Percentiles rank a stretch among this genome's conserved stretches.
These are phyloP conservation scores for Drosophila borealis DNA, from an alignment of 2,888 invertebrate species.

Conservation along the genomic window DNA sequence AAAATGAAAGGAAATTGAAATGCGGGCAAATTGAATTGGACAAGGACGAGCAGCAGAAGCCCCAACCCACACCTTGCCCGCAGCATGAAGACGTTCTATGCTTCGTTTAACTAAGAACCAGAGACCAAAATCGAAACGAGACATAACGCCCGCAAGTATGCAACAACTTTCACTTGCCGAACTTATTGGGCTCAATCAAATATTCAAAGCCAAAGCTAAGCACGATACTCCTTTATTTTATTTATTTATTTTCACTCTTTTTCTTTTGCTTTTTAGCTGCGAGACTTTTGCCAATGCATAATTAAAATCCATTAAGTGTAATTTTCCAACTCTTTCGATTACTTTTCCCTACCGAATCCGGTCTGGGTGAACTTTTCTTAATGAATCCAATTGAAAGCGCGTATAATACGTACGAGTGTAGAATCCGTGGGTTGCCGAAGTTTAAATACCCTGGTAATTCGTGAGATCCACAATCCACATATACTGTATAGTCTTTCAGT, in stretches of 20 bases:
- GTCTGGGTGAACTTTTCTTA: constrained; percentile 54
- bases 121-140: constrained; percentile 16
- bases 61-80: constrained; percentile 6
- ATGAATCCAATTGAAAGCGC: constrained; percentile 59
- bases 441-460: constrained; percentile 22
- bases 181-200: constrained; percentile 67
- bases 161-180: constrained; percentile 67
- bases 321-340: constrained; percentile 66
- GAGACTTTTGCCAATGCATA: constrained; percentile 65
- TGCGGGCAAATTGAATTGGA: constrained; percentile 77
- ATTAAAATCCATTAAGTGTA: constrained; percentile 80
- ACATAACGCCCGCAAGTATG: constrained; percentile 57
- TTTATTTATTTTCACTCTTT: constrained; percentile 29
- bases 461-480: background rate
- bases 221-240: constrained; percentile 10
- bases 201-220: constrained; percentile 57
- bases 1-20: constrained; percentile 81
- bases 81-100: constrained; percentile 43
- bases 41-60: constrained; percentile 24
- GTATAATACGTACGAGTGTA: constrained; percentile 11
- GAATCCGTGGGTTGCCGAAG: background rate
- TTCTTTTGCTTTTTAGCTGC: constrained; percentile 45
- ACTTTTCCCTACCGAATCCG: constrained; percentile 28
- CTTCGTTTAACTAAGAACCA: constrained; percentile 66
- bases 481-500: background rate